Conservation (phyloP, 2,797 vertebrate genomes). For the Pangasius mekongensis region DNA sequence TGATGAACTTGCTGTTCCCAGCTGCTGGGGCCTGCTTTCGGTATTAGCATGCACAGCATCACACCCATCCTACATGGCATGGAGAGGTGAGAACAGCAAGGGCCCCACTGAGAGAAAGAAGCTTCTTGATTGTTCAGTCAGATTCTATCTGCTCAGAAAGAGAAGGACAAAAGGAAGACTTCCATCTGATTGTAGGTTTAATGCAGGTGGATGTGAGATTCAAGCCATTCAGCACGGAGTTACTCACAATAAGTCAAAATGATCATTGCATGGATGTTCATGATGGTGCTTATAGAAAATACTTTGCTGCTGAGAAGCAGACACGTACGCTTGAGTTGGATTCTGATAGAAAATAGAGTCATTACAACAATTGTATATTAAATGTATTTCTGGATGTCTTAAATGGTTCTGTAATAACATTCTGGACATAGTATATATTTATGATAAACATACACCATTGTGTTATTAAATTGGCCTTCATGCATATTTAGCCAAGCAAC, state of each 20-base stretch:
- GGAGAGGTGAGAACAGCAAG: slow-evolving; percentile 25
- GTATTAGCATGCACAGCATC: slow-evolving; percentile 50
- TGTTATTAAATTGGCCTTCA: not conserved
- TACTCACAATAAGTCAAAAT: slow-evolving; percentile 1
- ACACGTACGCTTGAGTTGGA: not conserved
- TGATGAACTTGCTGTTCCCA: slow-evolving; percentile 35
- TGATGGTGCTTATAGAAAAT: slow-evolving; percentile 26
- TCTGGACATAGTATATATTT: not conserved
- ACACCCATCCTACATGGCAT: slow-evolving; percentile 23
- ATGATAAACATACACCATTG: not conserved
- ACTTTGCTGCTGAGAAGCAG: no score
- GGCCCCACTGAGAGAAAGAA: slow-evolving; percentile 45
- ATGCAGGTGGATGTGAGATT: slow-evolving; percentile 38
- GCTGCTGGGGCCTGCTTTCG: slow-evolving; percentile 25
- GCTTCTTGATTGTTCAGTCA: slow-evolving; percentile 41
- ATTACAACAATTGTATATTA: not conserved
- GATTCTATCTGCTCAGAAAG: slow-evolving; percentile 23
- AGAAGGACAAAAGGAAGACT: slow-evolving; percentile 38
- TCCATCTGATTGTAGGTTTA: slow-evolving; percentile 45
- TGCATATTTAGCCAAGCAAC: not conserved
- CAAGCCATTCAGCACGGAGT: slow-evolving; percentile 33
- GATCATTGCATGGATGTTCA: not conserved
- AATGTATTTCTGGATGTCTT: not conserved
- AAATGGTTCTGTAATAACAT: slow-evolving; percentile 1
- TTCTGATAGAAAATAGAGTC: not conserved